Base-by-base conservation (phyloP, 2,797 vertebrate species). In the Hyperoplus immaculatus region DNA sequence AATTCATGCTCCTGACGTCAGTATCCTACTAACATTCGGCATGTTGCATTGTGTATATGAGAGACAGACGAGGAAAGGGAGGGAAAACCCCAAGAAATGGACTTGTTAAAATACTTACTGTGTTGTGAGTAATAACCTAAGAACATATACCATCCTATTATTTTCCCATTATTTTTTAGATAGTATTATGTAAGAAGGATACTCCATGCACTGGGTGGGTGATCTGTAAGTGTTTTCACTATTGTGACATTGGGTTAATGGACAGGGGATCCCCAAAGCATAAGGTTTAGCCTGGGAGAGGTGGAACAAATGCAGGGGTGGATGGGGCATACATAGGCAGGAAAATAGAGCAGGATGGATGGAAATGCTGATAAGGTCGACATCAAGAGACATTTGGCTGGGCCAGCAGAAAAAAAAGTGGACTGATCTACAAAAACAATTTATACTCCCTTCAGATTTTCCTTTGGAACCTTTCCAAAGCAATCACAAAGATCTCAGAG, bases 351-450 rank as follows among this genome's bases (percentile, higher is more conserved):
- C 88, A 92, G 92, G 89, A 93, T 93, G 93, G 91, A 95, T 93
- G 92, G 90, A 88, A 91, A 82, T 76, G 86, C 91, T 90, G 94
- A 95, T 95, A 95, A 93, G 90, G 84, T 82, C 39, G 84, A 86
- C 87, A 88, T 62, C 78, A 78, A 66, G 81, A 90, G 91, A 90
- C 89, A 90, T 89, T 92, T 88, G 86, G 85, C 92, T 58, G 54
- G 75, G 80, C 86, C 70, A 86, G 88, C 89, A 92, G 84, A 88
- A 93, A 90, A 90, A 72, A 53, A 78, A 79, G 76, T 2, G 2
- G 15, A 72, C 67, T 45, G 62, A 83, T 78, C 72, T 83, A 45
- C 68, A 91, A 91, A 29, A 92, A 90, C 87, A 90, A 90, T 84
- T 89, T 67, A 81, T 81, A 86, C 87, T 84, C 85, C 80, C 81